These are phyloP conservation scores for Actinernus sp. DNA, from an alignment of 92 coral and sea anemone species.

Conservation along the genomic window DNA sequence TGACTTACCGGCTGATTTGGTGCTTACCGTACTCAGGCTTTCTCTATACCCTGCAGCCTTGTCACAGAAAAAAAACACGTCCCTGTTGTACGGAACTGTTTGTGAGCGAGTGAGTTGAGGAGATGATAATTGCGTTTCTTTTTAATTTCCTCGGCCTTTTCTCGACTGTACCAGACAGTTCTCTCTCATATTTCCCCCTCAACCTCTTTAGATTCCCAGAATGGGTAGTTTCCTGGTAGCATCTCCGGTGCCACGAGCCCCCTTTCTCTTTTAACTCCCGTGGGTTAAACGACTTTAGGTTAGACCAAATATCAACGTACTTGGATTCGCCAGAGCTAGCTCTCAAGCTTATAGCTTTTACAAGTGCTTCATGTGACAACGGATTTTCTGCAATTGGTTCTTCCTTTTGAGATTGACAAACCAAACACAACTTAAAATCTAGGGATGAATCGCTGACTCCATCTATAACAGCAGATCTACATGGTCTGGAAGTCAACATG, in stretches of 20 bases:
- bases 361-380: constrained; percentile 25
- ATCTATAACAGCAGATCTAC: background rate
- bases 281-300: constrained; percentile 19
- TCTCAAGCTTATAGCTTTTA: constrained; percentile 23
- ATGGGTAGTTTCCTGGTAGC: constrained; percentile 68
- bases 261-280: constrained; percentile 45
- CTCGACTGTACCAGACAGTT: constrained; percentile 55
- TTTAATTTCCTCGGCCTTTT: constrained; percentile 60
- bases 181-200: constrained; percentile 59
- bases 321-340: constrained; percentile 17
- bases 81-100: constrained; percentile 56
- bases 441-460: background rate
- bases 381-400: too few relatives aligned
- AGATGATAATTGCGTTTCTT: constrained; percentile 12
- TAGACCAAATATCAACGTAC: constrained; percentile 32
- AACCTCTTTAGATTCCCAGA: constrained; percentile 63
- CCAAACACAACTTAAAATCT: constrained; percentile 12
- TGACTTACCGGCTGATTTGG: constrained; percentile 60
- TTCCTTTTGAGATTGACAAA: too few relatives aligned
- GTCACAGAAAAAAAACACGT: constrained; percentile 67
- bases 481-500: constrained; percentile 17
- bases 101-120: constrained; percentile 65
- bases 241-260: constrained; percentile 70
- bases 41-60: constrained; percentile 38
- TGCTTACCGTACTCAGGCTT: constrained; percentile 31